Base-by-base conservation (phyloP, 2,113 vertebrate genomes). In the Penelope pileata region DNA sequence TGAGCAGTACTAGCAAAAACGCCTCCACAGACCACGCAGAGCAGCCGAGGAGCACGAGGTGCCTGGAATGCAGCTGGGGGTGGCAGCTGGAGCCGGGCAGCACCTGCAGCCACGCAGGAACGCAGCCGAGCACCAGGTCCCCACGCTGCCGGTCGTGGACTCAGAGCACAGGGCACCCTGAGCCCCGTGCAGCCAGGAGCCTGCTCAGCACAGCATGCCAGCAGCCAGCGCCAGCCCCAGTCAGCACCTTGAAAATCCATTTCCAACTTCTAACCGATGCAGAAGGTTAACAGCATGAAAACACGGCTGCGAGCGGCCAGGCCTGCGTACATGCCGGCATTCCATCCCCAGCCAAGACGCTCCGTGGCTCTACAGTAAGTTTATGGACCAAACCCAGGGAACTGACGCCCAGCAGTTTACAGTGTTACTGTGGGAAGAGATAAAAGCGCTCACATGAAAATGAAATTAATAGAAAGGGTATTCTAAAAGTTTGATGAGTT, bases 111-210 rank as follows among this genome's bases (percentile, higher is more conserved):
- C 64, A 2, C 29, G 1, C 38, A 6, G n/a, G 21, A 40, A 16
- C 1, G 32, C 26, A 12, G 67, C 53, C 29, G 3, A 12, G 58
- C 2, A 30, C 66, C 8, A 14, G 22, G 30, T 24, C 1, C 29
- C 8, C 0, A 18, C 45, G 8, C 1, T 2, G 51, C 9, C 69
- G 9, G 3, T 13, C 66, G 10, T 2, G 12, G 47, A 7, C 7
- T n/a, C 10, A 11, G 6, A 17, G 7, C 9, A 5, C 34, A 29
- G n/a, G 6, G 17, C 16, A 68, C 32, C 34, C 53, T 13, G 38
- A 5, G 17, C 50, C 32, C 26, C 48, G 0, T 0, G 15, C 12
- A 24, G 5, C 4, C 48, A 1, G 2, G 36, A n/a, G 10, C 3
- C 34, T 32, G 19, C 40, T 32, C 16, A 21, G 30, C 36, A 16